Evolutionary conservation across 2,113 vertebrate genomes (phyloP), one percentile per base, ranked within the genome.

Genomic region (Phrynosoma blainvillii): DNA sequence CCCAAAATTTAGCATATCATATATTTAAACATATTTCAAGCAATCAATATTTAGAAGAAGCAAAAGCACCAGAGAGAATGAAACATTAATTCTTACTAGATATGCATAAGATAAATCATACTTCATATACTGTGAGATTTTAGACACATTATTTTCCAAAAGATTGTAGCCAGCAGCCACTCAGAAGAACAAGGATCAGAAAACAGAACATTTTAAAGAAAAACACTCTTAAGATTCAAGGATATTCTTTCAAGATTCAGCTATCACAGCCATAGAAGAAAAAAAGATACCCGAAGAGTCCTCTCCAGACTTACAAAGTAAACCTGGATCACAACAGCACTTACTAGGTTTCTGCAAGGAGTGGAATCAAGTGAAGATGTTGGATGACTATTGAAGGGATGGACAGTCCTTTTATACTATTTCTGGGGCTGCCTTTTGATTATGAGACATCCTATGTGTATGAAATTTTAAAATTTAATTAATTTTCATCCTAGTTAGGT

Each of bases 391-490:
- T 65, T 36, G 13, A 2, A 8, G 16, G 40, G 40, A 36, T 36
- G 36, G 36, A 20, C 12, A 54, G 16, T 36, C 40, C 79, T 87
- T 87, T 87, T 87, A 87, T 87, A 87, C 40, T 8, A 9, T 76
- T 2, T 56, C 86, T 32, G 71, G 54, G 83, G 23, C 21, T 30
- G 54, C 27, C 71, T 40, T 59, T 20, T 6, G 16, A 32, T 47
- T 21, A 75, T 25, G 79, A 73, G 66, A 40, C 66, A 81, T n/a
- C 56, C 8, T 47, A 56, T 36, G 21, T 12, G 14, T 12, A 40
- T 12, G 18, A 21, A 47, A 42, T 59, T 59, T 79, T 59, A 21
- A 40, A 56, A 71, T 40, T n/a, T 25, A 25, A 80, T 80, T 71
- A 71, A 79, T 87, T 87, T 80, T 40, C 23, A 80, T 5, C 70